phyloP scores from a whole-genome alignment of 2,113 vertebrate species.

The Mustelus asterias region DNA sequence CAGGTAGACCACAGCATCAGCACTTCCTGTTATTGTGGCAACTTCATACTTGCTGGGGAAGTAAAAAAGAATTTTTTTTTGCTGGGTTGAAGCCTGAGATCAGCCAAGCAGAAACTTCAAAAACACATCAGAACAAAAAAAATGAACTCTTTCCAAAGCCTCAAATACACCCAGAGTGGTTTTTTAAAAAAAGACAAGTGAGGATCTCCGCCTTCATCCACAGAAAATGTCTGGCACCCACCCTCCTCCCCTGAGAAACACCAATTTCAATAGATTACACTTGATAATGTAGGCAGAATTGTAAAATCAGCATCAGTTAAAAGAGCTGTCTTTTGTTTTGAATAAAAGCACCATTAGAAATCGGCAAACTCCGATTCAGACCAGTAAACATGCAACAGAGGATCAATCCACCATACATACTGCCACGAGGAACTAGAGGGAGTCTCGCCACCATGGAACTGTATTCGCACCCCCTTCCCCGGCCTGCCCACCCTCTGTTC shows the following conservation, averaged over 20 bases:
- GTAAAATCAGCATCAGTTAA: conserved; percentile 1
- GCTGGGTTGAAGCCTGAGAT: background rate
- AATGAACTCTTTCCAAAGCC: background rate
- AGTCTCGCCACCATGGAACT: background rate
- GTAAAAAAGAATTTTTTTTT: background rate
- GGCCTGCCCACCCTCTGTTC: background rate
- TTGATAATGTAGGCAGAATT: background rate
- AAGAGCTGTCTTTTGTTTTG: background rate
- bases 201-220: background rate
- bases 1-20: background rate
- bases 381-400: background rate
- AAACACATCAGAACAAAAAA: background rate
- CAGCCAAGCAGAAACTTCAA: background rate
- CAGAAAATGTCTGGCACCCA: background rate
- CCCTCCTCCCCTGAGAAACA: conserved; percentile 28
- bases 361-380: background rate
- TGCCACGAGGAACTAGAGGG: background rate
- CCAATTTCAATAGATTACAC: background rate
- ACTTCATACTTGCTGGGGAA: background rate
- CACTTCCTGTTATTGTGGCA: background rate
- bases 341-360: conserved; percentile 2
- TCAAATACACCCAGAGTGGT: background rate
- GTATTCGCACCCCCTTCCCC: background rate
- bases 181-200: background rate
- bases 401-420: background rate